Conservation (phyloP, 2,797 vertebrate species). For the Hydrolagus colliei region DNA sequence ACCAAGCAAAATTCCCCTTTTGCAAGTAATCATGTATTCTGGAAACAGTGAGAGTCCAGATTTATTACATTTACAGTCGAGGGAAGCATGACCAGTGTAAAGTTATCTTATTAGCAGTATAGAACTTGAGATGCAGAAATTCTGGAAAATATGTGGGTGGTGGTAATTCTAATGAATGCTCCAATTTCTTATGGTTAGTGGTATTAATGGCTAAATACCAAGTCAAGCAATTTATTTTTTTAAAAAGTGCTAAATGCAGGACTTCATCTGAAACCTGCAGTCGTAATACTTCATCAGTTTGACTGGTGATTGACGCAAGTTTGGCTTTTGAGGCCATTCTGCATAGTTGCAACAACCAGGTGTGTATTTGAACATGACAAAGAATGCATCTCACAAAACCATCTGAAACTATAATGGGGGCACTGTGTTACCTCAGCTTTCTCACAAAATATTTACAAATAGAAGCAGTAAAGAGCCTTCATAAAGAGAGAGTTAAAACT, state of each 20-base stretch:
- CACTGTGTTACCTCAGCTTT: slow-evolving; percentile 67
- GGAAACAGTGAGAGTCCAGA: neutral
- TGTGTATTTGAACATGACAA: slow-evolving; percentile 62
- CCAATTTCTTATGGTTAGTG: neutral
- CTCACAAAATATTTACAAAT: slow-evolving; percentile 61
- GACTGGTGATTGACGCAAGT: slow-evolving; percentile 64
- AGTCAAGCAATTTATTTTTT: neutral
- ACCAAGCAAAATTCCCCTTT: neutral
- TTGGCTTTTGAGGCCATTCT: slow-evolving; percentile 65
- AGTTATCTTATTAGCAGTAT: slow-evolving; percentile 1
- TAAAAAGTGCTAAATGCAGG: neutral
- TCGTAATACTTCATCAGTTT: slow-evolving; percentile 42
- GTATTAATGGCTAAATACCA: neutral
- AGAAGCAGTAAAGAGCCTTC: slow-evolving; percentile 49
- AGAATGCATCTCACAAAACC: slow-evolving; percentile 60
- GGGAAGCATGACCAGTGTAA: neutral
- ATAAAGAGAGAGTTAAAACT: slow-evolving; percentile 48
- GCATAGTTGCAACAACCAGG: slow-evolving; percentile 66
- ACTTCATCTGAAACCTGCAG: neutral
- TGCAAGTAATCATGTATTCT: neutral
- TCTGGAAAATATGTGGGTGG: neutral
- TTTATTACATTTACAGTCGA: neutral
- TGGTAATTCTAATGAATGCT: neutral
- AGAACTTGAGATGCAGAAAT: neutral
- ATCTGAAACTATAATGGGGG: slow-evolving; percentile 63